Conservation (phyloP, 2,113 vertebrate species). For the Passer montanus region DNA sequence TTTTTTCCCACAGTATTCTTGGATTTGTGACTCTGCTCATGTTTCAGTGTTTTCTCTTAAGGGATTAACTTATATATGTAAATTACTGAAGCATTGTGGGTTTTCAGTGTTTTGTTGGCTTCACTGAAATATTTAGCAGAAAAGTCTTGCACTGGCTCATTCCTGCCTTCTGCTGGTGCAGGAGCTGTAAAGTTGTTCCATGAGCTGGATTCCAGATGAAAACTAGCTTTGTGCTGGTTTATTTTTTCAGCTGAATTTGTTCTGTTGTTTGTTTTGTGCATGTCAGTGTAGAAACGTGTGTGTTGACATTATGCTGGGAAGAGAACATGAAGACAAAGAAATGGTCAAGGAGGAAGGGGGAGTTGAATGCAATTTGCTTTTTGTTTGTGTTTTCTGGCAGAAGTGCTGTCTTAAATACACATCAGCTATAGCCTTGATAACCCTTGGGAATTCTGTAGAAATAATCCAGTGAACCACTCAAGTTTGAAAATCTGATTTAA, state of each 20-base stretch:
- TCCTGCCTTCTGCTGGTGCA: slow-evolving; percentile 34
- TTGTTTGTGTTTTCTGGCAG: slow-evolving; percentile 47
- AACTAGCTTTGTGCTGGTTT: slow-evolving; percentile 4
- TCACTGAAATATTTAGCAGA: neutral
- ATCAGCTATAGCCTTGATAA: neutral
- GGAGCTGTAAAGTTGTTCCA: neutral
- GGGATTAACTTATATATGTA: neutral
- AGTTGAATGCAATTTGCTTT: neutral
- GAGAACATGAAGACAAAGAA: neutral
- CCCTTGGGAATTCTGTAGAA: slow-evolving; percentile 28
- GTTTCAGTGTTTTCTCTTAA: neutral
- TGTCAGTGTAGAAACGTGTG: neutral
- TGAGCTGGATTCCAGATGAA: neutral
- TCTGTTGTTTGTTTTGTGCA: neutral
- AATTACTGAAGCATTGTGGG: neutral
- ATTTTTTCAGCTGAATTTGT: slow-evolving; percentile 31
- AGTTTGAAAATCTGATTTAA: slow-evolving; percentile 11
- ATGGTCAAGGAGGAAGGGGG: neutral
- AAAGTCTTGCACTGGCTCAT: neutral
- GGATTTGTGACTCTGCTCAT: neutral
- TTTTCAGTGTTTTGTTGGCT: neutral
- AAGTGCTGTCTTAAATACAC: slow-evolving; percentile 11
- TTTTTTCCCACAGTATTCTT: neutral
- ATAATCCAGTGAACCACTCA: neutral
- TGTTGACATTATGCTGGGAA: neutral